Evolutionary conservation across 2,888 invertebrate genomes (phyloP).

Genomic region (Diloba caeruleocephala): DNA sequence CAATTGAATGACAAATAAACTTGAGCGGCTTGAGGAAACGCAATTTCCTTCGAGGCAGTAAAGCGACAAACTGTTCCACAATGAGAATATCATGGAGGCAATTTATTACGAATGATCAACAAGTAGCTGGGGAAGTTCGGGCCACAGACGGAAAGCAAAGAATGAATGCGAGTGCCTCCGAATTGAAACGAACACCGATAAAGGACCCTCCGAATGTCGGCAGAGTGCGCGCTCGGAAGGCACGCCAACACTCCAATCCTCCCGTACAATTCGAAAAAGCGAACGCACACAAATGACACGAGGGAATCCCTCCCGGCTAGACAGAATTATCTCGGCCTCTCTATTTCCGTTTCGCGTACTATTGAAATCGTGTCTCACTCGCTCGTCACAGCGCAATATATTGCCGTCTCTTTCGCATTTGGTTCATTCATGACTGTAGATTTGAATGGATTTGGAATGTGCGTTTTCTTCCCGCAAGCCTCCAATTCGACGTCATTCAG

Average conservation of each 20-base stretch:
- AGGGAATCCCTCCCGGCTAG: conserved; percentile 89
- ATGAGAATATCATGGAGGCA: conserved; percentile 88
- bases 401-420: conserved; percentile 83
- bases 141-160: conserved; percentile 79
- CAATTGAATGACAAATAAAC: conserved; percentile 79
- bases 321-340: conserved; percentile 87
- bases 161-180: conserved; percentile 73
- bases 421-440: conserved; percentile 85
- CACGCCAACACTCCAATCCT: conserved; percentile 82
- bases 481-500: conserved; percentile 70
- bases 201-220: conserved; percentile 72
- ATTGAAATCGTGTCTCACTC: conserved; percentile 84
- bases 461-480: conserved; percentile 70
- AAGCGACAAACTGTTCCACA: conserved; percentile 88
- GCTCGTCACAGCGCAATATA: conserved; percentile 53
- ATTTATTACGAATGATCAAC: conserved; percentile 89
- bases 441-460: conserved; percentile 85
- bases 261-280: conserved; percentile 82
- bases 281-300: conserved; percentile 88
- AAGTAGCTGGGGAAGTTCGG: conserved; percentile 83
- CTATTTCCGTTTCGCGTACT: conserved; percentile 89
- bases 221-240: conserved; percentile 69
- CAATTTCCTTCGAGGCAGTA: conserved; percentile 86
- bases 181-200: conserved; percentile 69
- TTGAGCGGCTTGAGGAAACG: conserved; percentile 81